Percentiles rank a stretch among this genome's conserved stretches.
Conservation (phyloP, 2,113 vertebrate species). For the Craseonycteris thonglongyai region DNA sequence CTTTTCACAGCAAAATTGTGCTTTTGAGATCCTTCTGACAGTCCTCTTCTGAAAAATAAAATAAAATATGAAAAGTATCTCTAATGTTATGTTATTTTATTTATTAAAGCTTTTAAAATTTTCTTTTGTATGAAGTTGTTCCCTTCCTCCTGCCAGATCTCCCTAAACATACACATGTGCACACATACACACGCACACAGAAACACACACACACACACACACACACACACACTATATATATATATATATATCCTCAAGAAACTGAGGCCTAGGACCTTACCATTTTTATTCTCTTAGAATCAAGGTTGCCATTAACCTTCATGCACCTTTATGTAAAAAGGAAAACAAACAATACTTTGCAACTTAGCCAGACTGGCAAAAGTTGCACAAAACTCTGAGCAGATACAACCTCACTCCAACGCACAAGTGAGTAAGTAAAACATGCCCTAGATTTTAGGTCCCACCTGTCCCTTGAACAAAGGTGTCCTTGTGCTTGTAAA, state of each 20-base stretch:
- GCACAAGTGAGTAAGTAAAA: background rate
- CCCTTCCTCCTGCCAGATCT: background rate
- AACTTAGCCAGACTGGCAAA: background rate
- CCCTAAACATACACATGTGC: background rate
- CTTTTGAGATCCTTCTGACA: slow-evolving; percentile 20
- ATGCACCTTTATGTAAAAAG: background rate
- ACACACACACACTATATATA: accelerated
- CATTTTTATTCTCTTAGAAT: background rate
- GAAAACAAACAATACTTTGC: background rate
- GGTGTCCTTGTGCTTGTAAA: background rate
- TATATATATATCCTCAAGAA: background rate
- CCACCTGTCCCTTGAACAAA: background rate
- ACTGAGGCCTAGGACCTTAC: background rate
- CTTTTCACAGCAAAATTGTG: background rate
- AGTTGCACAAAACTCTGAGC: background rate
- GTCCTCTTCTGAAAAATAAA: slow-evolving; percentile 58
- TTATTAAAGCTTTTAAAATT: background rate
- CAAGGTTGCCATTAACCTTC: background rate
- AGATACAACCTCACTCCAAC: background rate
- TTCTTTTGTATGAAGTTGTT: background rate
- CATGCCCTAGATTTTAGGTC: accelerated
- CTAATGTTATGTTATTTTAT: background rate
- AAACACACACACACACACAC: accelerated
- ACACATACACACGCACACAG: accelerated
- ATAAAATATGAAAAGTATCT: background rate